phyloP scores from a whole-genome alignment of 2,888 invertebrate genomes.

The Portevinia maculata region DNA sequence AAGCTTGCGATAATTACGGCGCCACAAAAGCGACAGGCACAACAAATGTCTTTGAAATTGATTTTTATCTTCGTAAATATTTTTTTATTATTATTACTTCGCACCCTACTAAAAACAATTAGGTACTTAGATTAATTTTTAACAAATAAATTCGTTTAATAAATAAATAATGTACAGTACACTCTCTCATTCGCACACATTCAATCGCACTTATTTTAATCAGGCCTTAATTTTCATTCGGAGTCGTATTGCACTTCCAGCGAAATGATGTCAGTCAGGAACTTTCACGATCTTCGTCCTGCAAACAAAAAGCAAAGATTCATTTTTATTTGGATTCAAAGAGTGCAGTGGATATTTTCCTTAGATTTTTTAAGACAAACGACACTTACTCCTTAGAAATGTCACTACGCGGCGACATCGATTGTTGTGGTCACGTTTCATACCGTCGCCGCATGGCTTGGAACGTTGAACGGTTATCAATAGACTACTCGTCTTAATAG shows the following conservation, averaged over 20 bases:
- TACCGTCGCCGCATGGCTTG: slow-evolving; percentile 78
- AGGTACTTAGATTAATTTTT: background rate
- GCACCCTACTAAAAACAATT: background rate
- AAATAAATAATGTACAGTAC: slow-evolving; percentile 41
- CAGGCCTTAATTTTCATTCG: slow-evolving; percentile 7
- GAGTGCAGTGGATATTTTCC: too few species aligned
- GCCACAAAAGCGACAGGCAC: background rate
- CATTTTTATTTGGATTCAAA: background rate
- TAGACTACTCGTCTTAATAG: slow-evolving; percentile 77
- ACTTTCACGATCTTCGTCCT: slow-evolving; percentile 45
- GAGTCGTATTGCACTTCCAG: background rate
- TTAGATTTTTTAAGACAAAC: background rate
- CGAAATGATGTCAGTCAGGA: slow-evolving; percentile 10
- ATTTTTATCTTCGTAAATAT: slow-evolving; percentile 9
- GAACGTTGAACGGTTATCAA: slow-evolving; percentile 75
- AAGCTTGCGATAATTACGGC: slow-evolving; percentile 34
- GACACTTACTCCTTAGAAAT: slow-evolving; percentile 76
- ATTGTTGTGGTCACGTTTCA: slow-evolving; percentile 79
- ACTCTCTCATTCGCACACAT: slow-evolving; percentile 38
- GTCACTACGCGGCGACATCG: slow-evolving; percentile 78
- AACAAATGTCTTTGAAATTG: background rate
- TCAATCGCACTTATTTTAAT: slow-evolving; percentile 10
- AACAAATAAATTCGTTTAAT: slow-evolving; percentile 10
- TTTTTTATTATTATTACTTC: slow-evolving; percentile 25
- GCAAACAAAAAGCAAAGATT: slow-evolving; percentile 26